Evolutionary conservation across 30 jellyfish, hydroid and myxozoan species (phyloP).

Genomic region (Calvadosia cruxmelitensis): DNA sequence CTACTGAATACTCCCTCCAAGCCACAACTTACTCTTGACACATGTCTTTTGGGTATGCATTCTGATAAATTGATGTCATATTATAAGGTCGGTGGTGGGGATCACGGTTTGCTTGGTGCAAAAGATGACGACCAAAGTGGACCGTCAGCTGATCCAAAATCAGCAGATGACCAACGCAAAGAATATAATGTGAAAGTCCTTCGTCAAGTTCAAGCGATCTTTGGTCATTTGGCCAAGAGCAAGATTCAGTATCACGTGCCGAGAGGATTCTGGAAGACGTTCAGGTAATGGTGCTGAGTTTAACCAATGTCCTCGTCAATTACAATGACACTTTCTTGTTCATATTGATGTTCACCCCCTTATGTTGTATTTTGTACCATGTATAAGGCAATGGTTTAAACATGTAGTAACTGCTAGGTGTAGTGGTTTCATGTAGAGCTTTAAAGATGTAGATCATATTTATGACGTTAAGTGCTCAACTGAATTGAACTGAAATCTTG

Average conservation of each 20-base stretch:
- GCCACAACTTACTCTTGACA: too few relatives aligned
- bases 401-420: too few relatives aligned
- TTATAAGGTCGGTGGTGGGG: too few relatives aligned
- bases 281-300: conserved; percentile 25
- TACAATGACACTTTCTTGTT: neutral
- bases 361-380: neutral
- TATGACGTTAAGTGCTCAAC: too few relatives aligned
- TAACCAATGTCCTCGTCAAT: neutral
- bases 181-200: conserved; percentile 50
- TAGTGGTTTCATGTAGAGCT: too few relatives aligned
- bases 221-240: conserved; percentile 80
- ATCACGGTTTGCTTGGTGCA: neutral
- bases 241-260: conserved; percentile 76
- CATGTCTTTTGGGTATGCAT: too few relatives aligned
- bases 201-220: conserved; percentile 77
- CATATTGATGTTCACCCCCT: neutral
- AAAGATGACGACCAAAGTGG: neutral
- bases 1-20: too few relatives aligned
- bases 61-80: too few relatives aligned
- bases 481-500: too few relatives aligned
- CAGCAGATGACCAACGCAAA: conserved; percentile 39
- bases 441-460: too few relatives aligned
- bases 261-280: conserved; percentile 80
- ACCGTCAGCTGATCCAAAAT: neutral
- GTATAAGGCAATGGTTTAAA: neutral